Conservation (phyloP, 2,113 vertebrate species). For the Phocoena phocoena region DNA sequence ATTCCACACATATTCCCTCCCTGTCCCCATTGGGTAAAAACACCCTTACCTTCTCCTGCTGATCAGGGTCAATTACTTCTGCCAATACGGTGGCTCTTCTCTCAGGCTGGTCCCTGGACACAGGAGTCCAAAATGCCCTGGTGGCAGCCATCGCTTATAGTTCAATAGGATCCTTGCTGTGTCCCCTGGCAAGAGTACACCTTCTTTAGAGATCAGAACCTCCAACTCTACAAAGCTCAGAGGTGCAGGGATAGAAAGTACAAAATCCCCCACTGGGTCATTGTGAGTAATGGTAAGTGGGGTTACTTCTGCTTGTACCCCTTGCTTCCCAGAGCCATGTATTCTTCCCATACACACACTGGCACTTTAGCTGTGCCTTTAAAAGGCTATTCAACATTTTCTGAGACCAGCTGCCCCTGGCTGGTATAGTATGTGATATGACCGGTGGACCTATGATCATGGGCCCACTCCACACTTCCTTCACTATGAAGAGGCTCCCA, state of each 20-base stretch:
- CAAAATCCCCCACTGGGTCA: neutral
- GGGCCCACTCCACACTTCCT: neutral
- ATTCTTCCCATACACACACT: neutral
- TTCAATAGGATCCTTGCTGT: neutral
- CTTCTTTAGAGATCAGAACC: neutral
- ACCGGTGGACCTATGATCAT: neutral
- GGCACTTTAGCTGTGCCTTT: neutral
- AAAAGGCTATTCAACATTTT: neutral
- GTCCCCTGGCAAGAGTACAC: neutral
- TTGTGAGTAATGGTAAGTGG: neutral
- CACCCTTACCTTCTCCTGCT: neutral
- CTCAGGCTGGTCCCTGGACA: neutral
- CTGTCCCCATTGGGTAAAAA: neutral
- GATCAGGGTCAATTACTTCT: neutral
- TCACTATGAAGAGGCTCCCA: neutral
- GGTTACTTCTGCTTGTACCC: neutral
- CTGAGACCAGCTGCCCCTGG: neutral
- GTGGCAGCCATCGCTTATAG: neutral
- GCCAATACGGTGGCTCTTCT: neutral
- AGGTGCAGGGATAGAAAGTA: neutral
- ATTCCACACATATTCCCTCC: neutral
- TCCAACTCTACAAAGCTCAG: slow-evolving; percentile 23
- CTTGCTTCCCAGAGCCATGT: neutral
- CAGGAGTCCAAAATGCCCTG: neutral
- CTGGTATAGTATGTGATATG: neutral